Evolutionary conservation across 2,888 invertebrate species (phyloP).

Genomic region (Tenodera sinensis): DNA sequence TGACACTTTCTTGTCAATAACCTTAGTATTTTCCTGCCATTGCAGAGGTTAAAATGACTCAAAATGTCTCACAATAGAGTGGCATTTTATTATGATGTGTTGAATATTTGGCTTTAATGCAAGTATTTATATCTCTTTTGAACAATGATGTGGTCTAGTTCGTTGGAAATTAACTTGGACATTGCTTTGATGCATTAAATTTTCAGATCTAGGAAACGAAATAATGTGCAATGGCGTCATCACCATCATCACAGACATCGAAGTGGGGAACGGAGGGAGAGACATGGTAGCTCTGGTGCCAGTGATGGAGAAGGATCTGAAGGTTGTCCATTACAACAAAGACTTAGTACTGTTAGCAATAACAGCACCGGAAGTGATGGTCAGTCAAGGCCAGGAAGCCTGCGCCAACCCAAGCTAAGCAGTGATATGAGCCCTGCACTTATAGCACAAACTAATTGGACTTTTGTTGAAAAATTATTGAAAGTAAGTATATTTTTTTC

Average conservation of each 20-base stretch:
- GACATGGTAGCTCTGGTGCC: neutral
- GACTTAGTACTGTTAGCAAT: neutral
- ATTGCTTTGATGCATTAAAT: neutral
- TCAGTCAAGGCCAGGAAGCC: neutral
- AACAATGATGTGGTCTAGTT: too few species aligned
- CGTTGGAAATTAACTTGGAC: neutral
- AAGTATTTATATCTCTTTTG: too few species aligned
- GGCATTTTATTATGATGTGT: too few species aligned
- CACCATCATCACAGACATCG: neutral
- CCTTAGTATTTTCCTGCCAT: too few species aligned
- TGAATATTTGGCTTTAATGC: too few species aligned
- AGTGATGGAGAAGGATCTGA: neutral
- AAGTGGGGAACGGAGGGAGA: neutral
- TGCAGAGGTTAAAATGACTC: too few species aligned
- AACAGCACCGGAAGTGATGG: neutral
- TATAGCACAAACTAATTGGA: slow-evolving; percentile 95
- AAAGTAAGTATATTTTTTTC: slow-evolving; percentile 60
- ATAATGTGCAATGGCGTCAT: neutral
- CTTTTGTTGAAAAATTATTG: slow-evolving; percentile 94
- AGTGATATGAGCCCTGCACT: slow-evolving; percentile 67
- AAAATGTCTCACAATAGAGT: too few species aligned
- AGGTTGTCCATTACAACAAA: neutral
- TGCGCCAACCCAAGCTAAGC: slow-evolving; percentile 27
- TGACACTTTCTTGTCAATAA: too few species aligned
- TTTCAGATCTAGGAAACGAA: slow-evolving; percentile 4